Evolutionary conservation across 2,797 vertebrate species (phyloP).

Genomic region (Psittacula derbiana): DNA sequence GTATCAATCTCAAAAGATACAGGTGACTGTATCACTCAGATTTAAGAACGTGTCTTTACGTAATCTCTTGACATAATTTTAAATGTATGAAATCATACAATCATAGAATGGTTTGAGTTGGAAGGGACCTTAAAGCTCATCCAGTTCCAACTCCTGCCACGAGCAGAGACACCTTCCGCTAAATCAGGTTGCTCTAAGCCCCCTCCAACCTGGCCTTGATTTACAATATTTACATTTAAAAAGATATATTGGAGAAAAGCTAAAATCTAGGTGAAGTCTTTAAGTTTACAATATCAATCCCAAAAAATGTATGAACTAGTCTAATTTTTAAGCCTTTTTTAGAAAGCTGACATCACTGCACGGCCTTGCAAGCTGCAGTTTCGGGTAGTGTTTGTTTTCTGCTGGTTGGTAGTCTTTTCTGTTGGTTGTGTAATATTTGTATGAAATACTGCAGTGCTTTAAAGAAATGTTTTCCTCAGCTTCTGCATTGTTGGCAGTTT

Average conservation of each 20-base stretch:
- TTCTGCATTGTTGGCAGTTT: background rate
- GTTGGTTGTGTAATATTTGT: background rate
- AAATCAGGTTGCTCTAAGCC: background rate
- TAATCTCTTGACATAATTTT: background rate
- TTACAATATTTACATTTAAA: background rate
- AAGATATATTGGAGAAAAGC: background rate
- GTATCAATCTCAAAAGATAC: background rate
- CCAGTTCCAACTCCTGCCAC: background rate
- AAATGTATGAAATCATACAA: background rate
- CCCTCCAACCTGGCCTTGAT: background rate
- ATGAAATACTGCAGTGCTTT: background rate
- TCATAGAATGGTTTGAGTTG: background rate
- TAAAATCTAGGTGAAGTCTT: background rate
- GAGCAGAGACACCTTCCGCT: background rate
- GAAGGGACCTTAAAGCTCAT: background rate
- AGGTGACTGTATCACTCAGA: background rate
- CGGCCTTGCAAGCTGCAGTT: background rate
- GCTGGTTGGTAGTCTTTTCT: background rate
- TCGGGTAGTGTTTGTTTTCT: background rate
- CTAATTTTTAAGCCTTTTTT: background rate
- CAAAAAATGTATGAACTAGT: background rate
- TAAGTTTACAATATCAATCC: background rate
- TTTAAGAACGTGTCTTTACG: background rate
- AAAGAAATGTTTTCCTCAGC: background rate
- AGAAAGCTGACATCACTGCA: constrained; percentile 6